Conservation (phyloP, 1,140 invertebrate species). For the Hydropsyche tenuis region DNA sequence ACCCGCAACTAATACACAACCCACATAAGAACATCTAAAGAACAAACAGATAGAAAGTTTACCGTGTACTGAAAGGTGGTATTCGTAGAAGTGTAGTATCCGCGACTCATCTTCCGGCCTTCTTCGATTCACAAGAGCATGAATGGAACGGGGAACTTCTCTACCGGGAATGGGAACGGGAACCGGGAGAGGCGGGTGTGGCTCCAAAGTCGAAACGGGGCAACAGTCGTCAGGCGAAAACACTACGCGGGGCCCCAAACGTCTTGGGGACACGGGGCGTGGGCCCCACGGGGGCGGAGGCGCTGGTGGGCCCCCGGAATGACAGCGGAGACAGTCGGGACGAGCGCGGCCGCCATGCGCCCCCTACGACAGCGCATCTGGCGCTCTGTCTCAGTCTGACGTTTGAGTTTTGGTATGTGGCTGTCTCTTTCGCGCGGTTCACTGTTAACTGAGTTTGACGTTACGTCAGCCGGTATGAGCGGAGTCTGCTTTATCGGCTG, state of each 20-base stretch:
- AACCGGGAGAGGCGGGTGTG: not conserved
- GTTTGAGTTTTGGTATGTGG: not conserved
- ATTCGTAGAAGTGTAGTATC: conserved; percentile 42
- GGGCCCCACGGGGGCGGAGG: not conserved
- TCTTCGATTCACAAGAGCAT: not conserved
- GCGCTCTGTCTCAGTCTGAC: not conserved
- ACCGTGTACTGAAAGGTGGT: conserved; percentile 44
- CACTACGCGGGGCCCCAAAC: not conserved
- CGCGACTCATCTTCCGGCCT: conserved; percentile 36
- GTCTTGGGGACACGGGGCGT: not conserved
- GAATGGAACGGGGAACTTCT: no score
- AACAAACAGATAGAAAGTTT: conserved; percentile 19
- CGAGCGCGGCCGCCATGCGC: not conserved
- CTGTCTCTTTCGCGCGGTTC: not conserved
- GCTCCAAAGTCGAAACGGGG: not conserved
- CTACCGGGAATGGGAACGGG: not conserved
- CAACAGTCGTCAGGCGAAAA: not conserved
- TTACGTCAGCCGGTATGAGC: conserved; percentile 6
- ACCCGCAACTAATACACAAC: no score
- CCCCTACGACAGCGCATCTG: not conserved
- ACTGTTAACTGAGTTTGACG: conserved; percentile 7
- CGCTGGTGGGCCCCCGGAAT: not conserved
- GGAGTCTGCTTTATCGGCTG: not conserved
- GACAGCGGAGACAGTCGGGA: not conserved
- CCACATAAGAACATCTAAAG: no score